phyloP scores from a whole-genome alignment of 2,888 invertebrate species.

The Cyrtodaria siliqua region DNA sequence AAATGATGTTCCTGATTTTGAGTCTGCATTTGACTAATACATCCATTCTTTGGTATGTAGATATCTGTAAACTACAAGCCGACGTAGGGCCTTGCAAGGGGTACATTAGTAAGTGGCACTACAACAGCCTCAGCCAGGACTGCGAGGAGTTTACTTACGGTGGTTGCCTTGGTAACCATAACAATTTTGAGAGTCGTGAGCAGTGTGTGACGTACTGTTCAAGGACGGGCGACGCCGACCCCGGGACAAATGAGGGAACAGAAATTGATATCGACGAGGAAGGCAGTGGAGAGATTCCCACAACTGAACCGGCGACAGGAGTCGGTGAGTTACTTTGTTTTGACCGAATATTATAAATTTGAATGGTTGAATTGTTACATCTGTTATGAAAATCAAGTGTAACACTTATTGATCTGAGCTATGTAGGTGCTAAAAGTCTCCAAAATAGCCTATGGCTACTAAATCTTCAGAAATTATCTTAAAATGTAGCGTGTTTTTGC shows the following conservation, averaged over 20 bases:
- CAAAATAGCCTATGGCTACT: no score
- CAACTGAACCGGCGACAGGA: constrained; percentile 36
- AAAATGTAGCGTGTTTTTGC: no score
- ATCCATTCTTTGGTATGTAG: constrained; percentile 11
- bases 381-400: no score
- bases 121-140: constrained; percentile 87
- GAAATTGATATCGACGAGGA: constrained; percentile 23
- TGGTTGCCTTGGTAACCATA: constrained; percentile 89
- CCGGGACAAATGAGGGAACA: constrained; percentile 21
- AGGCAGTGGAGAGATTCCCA: constrained; percentile 51
- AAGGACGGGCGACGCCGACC: constrained; percentile 13
- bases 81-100: constrained; percentile 67
- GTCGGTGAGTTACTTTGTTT: constrained; percentile 53
- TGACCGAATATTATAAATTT: no score
- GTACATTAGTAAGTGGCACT: constrained; percentile 80
- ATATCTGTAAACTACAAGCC: constrained; percentile 55
- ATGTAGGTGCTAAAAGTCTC: no score
- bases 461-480: no score
- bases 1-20: no score
- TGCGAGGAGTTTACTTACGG: constrained; percentile 92
- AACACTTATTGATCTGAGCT: no score
- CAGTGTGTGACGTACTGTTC: constrained; percentile 66
- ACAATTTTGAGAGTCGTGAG: constrained; percentile 86
- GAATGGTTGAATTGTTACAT: no score
- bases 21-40: no score